Conservation (phyloP, 2,797 vertebrate genomes). For the Tinamus major region DNA sequence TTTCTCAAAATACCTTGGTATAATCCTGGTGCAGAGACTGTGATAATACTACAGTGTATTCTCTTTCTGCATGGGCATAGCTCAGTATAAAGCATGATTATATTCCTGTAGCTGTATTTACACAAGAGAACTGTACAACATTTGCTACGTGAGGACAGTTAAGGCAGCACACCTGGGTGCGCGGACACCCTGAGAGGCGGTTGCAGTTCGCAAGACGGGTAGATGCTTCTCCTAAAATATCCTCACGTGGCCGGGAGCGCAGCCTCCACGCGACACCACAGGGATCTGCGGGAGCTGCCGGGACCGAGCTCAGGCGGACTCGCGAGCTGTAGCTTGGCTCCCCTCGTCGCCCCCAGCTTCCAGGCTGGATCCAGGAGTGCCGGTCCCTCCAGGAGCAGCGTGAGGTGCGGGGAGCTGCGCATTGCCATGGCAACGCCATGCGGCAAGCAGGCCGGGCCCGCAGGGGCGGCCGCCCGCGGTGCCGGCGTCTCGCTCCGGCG, state of each 20-base stretch:
- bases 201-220: neutral
- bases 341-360: neutral
- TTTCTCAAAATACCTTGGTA: neutral
- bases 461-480: neutral
- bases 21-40: neutral
- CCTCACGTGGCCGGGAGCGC: neutral
- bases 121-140: neutral
- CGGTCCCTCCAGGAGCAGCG: neutral
- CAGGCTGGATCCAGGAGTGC: neutral
- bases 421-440: constrained; percentile 64
- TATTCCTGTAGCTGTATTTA: neutral
- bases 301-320: neutral
- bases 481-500: neutral
- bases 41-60: neutral
- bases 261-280: neutral
- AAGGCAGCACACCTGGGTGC: neutral
- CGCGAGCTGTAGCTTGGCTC: neutral
- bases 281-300: neutral
- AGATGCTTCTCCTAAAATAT: neutral
- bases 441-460: constrained; percentile 7
- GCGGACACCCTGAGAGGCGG: neutral
- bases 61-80: neutral
- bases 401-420: neutral
- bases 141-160: neutral
- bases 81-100: neutral